Percentiles rank a stretch among this genome's conserved stretches.
Evolutionary conservation across 1,140 invertebrate species (phyloP).

Genomic region (Lepeophtheirus salmonis): DNA sequence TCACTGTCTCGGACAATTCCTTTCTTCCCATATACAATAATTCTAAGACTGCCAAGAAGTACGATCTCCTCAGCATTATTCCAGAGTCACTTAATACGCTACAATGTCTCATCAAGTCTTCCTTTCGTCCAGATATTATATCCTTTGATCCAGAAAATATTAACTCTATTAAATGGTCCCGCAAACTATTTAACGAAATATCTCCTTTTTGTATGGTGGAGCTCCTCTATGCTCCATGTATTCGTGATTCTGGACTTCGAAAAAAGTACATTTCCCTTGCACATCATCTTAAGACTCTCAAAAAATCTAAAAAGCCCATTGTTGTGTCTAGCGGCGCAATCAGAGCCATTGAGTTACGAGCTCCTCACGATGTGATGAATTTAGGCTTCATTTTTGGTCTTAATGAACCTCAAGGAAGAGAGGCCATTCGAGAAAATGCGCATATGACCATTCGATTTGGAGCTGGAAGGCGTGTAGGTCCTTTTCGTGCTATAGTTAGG

Average conservation of each 20-base stretch:
- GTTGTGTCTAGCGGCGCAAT: conserved; percentile 20
- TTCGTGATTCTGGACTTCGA: conserved; percentile 16
- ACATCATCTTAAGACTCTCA: background rate
- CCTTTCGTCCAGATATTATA: conserved; percentile 20
- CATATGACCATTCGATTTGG: background rate
- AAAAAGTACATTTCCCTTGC: conserved; percentile 10
- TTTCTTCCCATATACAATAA: conserved; percentile 6
- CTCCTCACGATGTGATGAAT: conserved; percentile 20
- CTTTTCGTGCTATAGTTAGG: conserved; percentile 5
- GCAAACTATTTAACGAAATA: conserved; percentile 14
- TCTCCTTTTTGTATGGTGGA: conserved; percentile 17
- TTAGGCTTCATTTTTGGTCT: conserved; percentile 21
- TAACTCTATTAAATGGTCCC: conserved; percentile 13
- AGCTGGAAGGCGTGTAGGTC: background rate
- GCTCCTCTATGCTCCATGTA: conserved; percentile 20
- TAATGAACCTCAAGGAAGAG: conserved; percentile 15
- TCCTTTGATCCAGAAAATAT: conserved; percentile 15
- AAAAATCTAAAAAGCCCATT: conserved; percentile 18
- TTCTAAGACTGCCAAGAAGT: conserved; percentile 19
- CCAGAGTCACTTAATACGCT: conserved; percentile 18
- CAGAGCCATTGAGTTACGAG: conserved; percentile 19
- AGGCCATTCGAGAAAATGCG: conserved; percentile 3
- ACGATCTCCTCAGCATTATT: conserved; percentile 21
- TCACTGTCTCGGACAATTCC: conserved; percentile 8
- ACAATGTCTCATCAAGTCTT: conserved; percentile 15